Base-by-base conservation (phyloP, 2,113 vertebrate genomes). In the Asarcornis scutulata region DNA sequence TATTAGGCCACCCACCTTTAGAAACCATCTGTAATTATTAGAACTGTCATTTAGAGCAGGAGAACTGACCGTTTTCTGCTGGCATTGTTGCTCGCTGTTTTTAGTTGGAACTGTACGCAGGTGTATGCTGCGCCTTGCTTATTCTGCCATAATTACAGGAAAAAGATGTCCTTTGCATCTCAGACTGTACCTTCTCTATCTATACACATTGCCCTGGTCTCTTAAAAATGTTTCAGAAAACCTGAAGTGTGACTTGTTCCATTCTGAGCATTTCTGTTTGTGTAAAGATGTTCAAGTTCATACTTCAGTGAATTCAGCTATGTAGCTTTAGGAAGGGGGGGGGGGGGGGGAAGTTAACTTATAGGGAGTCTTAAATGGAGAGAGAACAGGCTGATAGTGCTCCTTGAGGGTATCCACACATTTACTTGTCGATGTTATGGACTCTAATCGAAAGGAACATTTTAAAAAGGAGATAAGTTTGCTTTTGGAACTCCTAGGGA, bases 1-100 rank as follows among this genome's bases (percentile, higher is more conserved):
- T 88, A 77, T 84, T 86, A 86, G 96, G 93, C 94, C 94, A 91
- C 92, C 94, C 91, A 94, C 82, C 89, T 93, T 92, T 85, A 76
- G 76, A 86, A 95, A 90, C 78, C 12, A 2, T 60, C 55, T 71
- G 83, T 50, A 83, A 59, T 92, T 89, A 68, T 80, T 82, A 84
- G 78, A 83, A 86, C 73, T 95, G 93, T 81, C 84, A 74, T 83
- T 91, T 92, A 66, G 80, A 76, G 72, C n/a, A 7, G 29, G 36
- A 76, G 78, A 67, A 67, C 31, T 36, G 84, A 79, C 84, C 13
- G 1, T 55, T 64, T 91, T 63, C 73, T 55, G 48, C 67, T 73
- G 69, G 48, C 73, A 46, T 66, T 32, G 12, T 73, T 31, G 11
- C 67, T 89, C 59, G 52, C 0, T 86, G 18, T 69, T 71, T 91